A percentile compares a stretch with the other conserved stretches of the same genome.
These are phyloP conservation scores for Lutraria rhynchaena DNA, from an alignment of 1,140 invertebrate genomes.

Conservation along the genomic window DNA sequence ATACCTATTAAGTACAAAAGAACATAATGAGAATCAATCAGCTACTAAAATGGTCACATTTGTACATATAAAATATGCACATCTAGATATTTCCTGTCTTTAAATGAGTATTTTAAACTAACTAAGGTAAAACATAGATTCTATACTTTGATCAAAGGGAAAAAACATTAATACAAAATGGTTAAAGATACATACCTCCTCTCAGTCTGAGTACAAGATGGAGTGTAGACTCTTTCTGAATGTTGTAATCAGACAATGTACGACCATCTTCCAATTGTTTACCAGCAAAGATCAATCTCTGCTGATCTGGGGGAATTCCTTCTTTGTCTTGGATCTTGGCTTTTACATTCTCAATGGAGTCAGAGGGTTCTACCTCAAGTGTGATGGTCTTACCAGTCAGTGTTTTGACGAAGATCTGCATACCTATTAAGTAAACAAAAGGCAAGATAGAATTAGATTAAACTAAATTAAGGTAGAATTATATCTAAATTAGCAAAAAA, in stretches of 20 bases:
- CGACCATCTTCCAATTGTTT: slow-evolving; percentile 76
- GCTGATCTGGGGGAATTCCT: slow-evolving; percentile 91
- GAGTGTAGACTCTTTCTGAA: slow-evolving; percentile 86
- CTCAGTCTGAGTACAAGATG: slow-evolving; percentile 71
- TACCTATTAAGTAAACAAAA: slow-evolving; percentile 79
- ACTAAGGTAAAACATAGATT: too few species aligned
- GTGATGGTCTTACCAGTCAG: slow-evolving; percentile 97
- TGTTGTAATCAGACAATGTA: slow-evolving; percentile 90
- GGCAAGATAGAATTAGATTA: too few species aligned
- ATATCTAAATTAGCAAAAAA: too few species aligned
- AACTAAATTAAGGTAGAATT: too few species aligned
- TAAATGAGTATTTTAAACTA: too few species aligned
- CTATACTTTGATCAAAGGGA: too few species aligned
- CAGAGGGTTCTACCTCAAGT: slow-evolving; percentile 94
- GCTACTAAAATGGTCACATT: too few species aligned
- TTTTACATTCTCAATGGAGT: slow-evolving; percentile 97
- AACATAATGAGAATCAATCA: too few species aligned
- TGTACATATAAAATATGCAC: too few species aligned
- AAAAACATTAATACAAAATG: too few species aligned
- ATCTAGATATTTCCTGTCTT: too few species aligned
- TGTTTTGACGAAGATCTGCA: slow-evolving; percentile 97
- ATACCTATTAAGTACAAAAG: too few species aligned
- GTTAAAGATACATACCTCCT: slow-evolving; percentile 65
- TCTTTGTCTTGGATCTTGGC: slow-evolving; percentile 93
- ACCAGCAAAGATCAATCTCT: slow-evolving; percentile 84